Evolutionary conservation across 2,888 invertebrate species (phyloP), one percentile per base, ranked within the genome.

Genomic region (Urechis unicinctus): DNA sequence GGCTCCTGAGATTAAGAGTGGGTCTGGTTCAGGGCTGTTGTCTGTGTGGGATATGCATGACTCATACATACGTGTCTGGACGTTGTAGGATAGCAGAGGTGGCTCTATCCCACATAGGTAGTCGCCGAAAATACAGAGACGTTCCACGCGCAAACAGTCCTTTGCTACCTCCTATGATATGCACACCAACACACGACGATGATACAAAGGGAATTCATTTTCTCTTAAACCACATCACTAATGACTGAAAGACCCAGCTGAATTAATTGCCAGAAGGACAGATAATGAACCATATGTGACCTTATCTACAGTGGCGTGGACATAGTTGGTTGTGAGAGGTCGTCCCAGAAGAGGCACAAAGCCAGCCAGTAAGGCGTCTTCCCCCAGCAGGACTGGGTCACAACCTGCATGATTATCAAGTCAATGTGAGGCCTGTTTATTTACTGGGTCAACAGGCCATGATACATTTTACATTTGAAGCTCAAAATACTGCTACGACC

Each of bases 21-120:
- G 17, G n/a, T 31, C 30, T 21, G 9, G 28, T 24, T 3, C 26
- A 6, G 3, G 9, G 9, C 9, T 17, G 9, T 63, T 60, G 36
- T 66, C 64, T 43, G 64, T 65, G 3, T 61, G 63, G 29, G 68
- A 62, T 3, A 70, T 70, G 41, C 72, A 66, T 50, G 74, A 70
- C 56, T 63, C 68, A 62, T 75, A 76, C 51, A 61, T 58, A 29
- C 68, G 68, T 2, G 60, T 69, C 61, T 68, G 74, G 54, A 72
- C 75, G 62, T 70, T 67, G 59, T 71, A 81, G 65, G 87, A 85
- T 62, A 92, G 80, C 61, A 91, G 88, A 0, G 90, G 89, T n/a
- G 89, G 88, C 69, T 90, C 88, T 64, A 90, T 84, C 22, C 91
- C 91, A 73, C 90, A 91, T 55, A 90, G 83, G 80, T 85, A 90